Percentiles rank a stretch among this genome's conserved stretches.
phyloP scores from a whole-genome alignment of 2,113 vertebrate species.

The Chunga burmeisteri region DNA sequence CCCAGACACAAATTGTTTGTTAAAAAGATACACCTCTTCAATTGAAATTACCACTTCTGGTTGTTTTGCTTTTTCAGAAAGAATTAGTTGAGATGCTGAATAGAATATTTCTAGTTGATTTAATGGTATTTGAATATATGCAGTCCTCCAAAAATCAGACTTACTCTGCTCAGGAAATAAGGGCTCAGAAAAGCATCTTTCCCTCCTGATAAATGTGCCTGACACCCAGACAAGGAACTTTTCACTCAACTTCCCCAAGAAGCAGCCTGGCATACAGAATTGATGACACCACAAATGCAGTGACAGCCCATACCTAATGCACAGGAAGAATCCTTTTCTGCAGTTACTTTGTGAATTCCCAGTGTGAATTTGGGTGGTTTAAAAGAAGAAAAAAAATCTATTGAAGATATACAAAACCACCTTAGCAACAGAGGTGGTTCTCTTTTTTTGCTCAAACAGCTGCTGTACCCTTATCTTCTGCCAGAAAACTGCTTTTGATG shows the following conservation, averaged over 20 bases:
- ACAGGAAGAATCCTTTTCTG: neutral
- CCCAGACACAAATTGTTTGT: neutral
- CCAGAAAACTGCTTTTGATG: slow-evolving; percentile 51
- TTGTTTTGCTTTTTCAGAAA: neutral
- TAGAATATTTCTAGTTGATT: neutral
- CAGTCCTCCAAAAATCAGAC: neutral
- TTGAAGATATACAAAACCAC: neutral
- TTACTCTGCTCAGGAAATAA: neutral
- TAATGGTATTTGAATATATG: neutral
- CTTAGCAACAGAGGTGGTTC: neutral
- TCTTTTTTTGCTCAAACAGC: neutral
- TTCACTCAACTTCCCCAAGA: neutral
- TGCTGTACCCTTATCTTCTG: neutral
- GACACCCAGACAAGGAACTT: neutral
- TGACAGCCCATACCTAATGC: neutral
- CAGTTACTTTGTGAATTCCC: neutral
- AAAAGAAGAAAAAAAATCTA: neutral
- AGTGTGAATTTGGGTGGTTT: neutral
- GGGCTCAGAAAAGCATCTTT: neutral
- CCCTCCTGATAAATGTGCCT: neutral
- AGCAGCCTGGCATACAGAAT: neutral
- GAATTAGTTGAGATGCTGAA: neutral
- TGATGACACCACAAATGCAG: neutral
- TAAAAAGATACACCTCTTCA: neutral
- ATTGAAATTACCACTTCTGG: neutral